Evolutionary conservation across 2,888 invertebrate species (phyloP).

Genomic region (Oscheius sp.): DNA sequence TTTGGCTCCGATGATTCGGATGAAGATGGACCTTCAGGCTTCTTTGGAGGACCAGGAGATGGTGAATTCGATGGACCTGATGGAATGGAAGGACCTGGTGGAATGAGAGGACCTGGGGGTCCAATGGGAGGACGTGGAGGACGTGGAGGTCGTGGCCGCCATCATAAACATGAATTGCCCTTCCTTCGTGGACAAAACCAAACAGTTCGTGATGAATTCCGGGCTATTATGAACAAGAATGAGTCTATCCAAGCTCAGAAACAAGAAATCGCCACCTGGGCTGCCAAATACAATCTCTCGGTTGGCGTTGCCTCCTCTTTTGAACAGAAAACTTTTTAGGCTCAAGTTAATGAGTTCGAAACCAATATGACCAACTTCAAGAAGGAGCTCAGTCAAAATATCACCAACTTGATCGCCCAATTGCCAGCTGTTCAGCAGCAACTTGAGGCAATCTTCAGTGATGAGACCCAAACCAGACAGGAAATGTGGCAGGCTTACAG

Average conservation of each 20-base stretch:
- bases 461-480: constrained; percentile 34
- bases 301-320: neutral
- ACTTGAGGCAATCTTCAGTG: constrained; percentile 35
- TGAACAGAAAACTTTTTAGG: constrained; percentile 25
- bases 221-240: constrained; percentile 2
- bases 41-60: too few relatives aligned
- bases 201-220: constrained; percentile 14
- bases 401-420: constrained; percentile 32
- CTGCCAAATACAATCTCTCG: constrained; percentile 10
- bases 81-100: neutral
- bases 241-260: constrained; percentile 12
- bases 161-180: neutral
- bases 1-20: neutral
- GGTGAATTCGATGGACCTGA: neutral
- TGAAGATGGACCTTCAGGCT: constrained; percentile 1
- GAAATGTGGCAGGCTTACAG: constrained; percentile 34
- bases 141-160: neutral
- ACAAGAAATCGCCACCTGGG: constrained; percentile 14
- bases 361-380: constrained; percentile 28
- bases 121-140: neutral
- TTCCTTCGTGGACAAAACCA: constrained; percentile 19
- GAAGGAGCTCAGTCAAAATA: constrained; percentile 36
- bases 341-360: constrained; percentile 34
- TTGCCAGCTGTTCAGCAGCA: constrained; percentile 35
- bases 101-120: constrained; percentile 7